phyloP scores from a whole-genome alignment of 2,113 vertebrate genomes.

The Cyphomyrus discorhynchus region DNA sequence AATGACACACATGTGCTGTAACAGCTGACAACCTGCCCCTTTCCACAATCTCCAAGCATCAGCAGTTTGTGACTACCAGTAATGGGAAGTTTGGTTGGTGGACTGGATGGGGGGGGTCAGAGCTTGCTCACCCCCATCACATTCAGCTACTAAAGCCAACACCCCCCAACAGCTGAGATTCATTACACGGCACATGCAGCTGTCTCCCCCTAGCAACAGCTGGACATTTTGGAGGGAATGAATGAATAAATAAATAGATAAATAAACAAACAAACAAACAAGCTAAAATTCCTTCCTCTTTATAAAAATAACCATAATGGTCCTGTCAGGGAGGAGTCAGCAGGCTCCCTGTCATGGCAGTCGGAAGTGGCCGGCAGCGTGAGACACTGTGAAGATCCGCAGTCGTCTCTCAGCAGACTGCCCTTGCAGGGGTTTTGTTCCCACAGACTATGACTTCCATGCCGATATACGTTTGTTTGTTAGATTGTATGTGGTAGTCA shows the following conservation, averaged over 20 bases:
- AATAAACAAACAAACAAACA: neutral
- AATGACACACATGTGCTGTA: neutral
- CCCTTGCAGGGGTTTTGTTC: neutral
- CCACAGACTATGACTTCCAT: neutral
- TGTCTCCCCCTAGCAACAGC: constrained; percentile 54
- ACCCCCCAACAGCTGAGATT: constrained; percentile 56
- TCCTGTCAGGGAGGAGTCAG: neutral
- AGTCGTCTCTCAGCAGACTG: neutral
- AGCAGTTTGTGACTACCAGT: neutral
- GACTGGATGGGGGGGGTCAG: constrained; percentile 12
- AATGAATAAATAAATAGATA: neutral
- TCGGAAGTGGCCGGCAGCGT: neutral
- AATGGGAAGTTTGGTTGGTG: constrained; percentile 36
- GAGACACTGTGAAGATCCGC: neutral
- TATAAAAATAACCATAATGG: neutral
- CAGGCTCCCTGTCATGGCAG: neutral
- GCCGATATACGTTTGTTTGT: neutral
- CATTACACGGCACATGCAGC: constrained; percentile 53
- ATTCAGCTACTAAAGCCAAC: constrained; percentile 19
- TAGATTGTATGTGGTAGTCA: neutral
- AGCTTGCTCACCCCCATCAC: constrained; percentile 24
- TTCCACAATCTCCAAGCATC: neutral
- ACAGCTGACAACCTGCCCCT: neutral
- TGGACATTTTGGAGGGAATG: constrained; percentile 61
- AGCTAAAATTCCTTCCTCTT: neutral